Evolutionary conservation across 1,140 invertebrate genomes (phyloP), one percentile per base, ranked within the genome.

Genomic region (Archivesica marissinica): DNA sequence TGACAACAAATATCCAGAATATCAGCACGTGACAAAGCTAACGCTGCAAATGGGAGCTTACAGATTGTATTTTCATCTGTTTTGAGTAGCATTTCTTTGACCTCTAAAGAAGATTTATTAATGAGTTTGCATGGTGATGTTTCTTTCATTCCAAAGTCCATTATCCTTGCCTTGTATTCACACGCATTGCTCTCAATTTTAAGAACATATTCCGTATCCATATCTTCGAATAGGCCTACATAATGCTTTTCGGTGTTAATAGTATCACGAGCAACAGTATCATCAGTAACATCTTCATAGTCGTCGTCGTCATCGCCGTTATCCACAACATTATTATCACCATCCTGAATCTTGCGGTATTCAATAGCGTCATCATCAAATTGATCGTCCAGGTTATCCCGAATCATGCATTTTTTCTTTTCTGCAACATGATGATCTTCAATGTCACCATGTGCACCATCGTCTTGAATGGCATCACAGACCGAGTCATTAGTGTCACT

Each of bases 1-100:
- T 80, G 61, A 17, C 35, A n/a, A 54, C 78, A 80, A 3, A 80
- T 30, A 28, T 68, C 35, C 17, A 80, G 28, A 39, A 80, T 52
- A 28, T 80, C 61, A n/a, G 59, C 4, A n/a, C 64, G 47, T 17
- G 25, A 35, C 38, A 33, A 13, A 9, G 25, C 33, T 9, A 80
- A 30, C n/a, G 78, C 78, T 0, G 33, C 33, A 47, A 80, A 80
- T 20, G 78, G 78, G 11, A 80, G 0, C 20, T 47, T 66, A 23
- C 59, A 61, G 23, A 61, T 61, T 2, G 9, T 61, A 20, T 30
- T 61, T 3, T 61, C 59, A 28, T 61, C 59, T 30, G 59, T 30
- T 28, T n/a, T n/a, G n/a, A n/a, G n/a, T n/a, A n/a, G 25, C 54
- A 56, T 7, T 47, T 47, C 41, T 47, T 47, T 17, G 41, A 47